Base-by-base conservation (phyloP, 2,797 vertebrate species). In the Acridotheres tristis region DNA sequence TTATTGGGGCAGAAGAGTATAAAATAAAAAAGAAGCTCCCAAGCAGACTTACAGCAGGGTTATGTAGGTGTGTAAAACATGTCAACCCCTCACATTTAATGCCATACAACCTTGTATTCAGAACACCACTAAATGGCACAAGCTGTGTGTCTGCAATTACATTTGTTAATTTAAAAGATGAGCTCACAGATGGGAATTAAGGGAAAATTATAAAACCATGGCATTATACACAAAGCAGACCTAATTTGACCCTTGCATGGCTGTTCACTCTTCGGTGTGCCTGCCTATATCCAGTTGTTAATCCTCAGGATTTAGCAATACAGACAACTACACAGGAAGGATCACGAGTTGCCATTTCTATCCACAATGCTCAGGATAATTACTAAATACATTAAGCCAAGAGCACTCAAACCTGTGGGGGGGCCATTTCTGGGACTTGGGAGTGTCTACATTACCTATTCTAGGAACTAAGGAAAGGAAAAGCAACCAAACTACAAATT, bases 241-340 rank as follows among this genome's bases (percentile, higher is more conserved):
- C 89, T 91, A 93, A 93, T 91, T 47, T 95, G 85, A 95, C 94
- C 91, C 79, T 84, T 62, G 58, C 76, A 68, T 5, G 69, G 72
- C 89, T 74, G 79, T 88, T 92, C 73, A 62, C 69, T 84, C 89
- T 88, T 78, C 83, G 72, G 69, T 27, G 26, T 84, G 94, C 73
- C 79, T 58, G 88, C 55, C 94, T 92, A 71, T 59, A 90, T 83
- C 89, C 92, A 88, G 65, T 58, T 86, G 76, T 59, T 90, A 94
- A 97, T 96, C 94, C 94, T 78, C 3, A 38, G 89, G 94, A 94
- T 94, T 93, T 96, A 91, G 82, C 88, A 84, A 47, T 42, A 75
- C 73, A 75, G 87, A 92, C 79, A 83, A 67, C 92, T 59, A 69
- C 67, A 40, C 85, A 89, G 83, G 63, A 91, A 91, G 89, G 88